Conservation (phyloP, 2,797 vertebrate species). For the Pseudochirops corinnae region DNA sequence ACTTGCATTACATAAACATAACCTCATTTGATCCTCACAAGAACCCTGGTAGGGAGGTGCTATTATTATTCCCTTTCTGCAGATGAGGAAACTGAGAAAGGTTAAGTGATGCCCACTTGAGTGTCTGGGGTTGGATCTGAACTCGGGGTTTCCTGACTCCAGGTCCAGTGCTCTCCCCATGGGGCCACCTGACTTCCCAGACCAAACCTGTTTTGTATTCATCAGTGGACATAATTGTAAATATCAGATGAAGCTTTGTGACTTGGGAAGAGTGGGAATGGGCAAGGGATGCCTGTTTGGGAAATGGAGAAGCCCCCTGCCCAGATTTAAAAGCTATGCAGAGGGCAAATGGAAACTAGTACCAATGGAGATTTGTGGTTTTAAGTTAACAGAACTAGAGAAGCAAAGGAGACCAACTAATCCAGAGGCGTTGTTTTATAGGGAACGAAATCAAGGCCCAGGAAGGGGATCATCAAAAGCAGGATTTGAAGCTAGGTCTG, state of each 20-base stretch:
- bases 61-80: not conserved
- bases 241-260: not conserved
- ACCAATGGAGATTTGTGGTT: conserved; percentile 1
- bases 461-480: not conserved
- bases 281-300: not conserved
- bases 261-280: not conserved
- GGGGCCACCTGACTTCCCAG: not conserved
- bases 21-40: not conserved
- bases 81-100: not conserved
- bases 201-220: not conserved
- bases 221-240: not conserved
- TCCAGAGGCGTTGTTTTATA: not conserved
- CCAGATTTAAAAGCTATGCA: conserved; percentile 21
- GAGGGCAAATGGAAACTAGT: not conserved
- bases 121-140: not conserved
- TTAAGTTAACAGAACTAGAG: not conserved
- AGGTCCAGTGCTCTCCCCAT: not conserved
- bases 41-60: not conserved
- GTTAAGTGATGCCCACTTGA: not conserved
- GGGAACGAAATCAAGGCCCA: not conserved
- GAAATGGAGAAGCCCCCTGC: not conserved
- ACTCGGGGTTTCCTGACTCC: not conserved
- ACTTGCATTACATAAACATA: not conserved
- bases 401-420: not conserved
- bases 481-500: not conserved